These are phyloP conservation scores for Drosophila bunnanda DNA, from an alignment of 2,888 invertebrate species.

Conservation along the genomic window DNA sequence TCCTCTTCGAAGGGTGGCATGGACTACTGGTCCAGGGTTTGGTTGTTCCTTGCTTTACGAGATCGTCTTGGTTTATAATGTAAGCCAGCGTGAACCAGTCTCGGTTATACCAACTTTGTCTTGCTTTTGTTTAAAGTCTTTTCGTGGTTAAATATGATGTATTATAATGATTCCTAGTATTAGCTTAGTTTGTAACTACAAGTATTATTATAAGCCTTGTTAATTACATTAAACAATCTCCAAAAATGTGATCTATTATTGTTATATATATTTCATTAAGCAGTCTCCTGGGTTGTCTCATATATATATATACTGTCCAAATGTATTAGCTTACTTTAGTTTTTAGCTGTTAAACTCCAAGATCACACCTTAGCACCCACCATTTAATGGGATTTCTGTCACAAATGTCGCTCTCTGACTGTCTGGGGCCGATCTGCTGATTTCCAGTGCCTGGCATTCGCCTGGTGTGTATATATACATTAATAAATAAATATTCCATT, in stretches of 20 bases:
- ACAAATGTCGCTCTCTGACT: not conserved
- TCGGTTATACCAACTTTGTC: not conserved
- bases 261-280: too few species aligned
- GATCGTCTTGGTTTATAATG: not conserved
- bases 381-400: slow-evolving; percentile 4
- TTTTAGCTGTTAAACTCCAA: slow-evolving; percentile 5
- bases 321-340: slow-evolving; percentile 1
- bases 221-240: not conserved
- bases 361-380: slow-evolving; percentile 3
- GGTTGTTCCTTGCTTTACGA: not conserved
- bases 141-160: not conserved
- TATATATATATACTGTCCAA: slow-evolving; percentile 8
- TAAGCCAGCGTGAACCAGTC: not conserved
- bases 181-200: not conserved
- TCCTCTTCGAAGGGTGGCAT: slow-evolving; percentile 40
- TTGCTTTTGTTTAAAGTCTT: not conserved
- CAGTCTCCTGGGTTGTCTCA: slow-evolving; percentile 11
- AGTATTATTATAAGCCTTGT: not conserved
- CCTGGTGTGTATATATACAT: slow-evolving; percentile 1
- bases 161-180: too few species aligned
- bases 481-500: slow-evolving; percentile 41
- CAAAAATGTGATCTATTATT: not conserved
- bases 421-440: slow-evolving; percentile 10
- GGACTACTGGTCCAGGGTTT: not conserved
- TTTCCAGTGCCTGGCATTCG: slow-evolving; percentile 17